phyloP scores from a whole-genome alignment of 2,113 vertebrate genomes.

The Deroptyus accipitrinus region DNA sequence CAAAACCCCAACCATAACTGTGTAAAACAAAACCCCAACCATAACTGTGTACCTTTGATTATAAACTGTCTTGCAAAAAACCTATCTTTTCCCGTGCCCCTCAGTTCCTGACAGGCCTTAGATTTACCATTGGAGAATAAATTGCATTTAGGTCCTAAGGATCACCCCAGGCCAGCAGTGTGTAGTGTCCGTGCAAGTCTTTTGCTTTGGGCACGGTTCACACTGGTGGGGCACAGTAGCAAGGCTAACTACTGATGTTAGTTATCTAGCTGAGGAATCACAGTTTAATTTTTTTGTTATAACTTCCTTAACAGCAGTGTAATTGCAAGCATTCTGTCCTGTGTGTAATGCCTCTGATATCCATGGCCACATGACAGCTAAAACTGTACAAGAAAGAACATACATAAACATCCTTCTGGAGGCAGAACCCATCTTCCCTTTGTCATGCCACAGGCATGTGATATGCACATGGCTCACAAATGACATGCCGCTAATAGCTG shows the following conservation, averaged over 20 bases:
- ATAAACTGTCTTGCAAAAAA: not conserved
- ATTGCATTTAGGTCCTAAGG: not conserved
- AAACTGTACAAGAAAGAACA: constrained; percentile 16
- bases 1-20: not conserved
- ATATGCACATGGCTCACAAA: constrained; percentile 18
- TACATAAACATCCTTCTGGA: not conserved
- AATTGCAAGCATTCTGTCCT: not conserved
- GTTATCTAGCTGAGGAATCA: not conserved
- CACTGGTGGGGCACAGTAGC: not conserved
- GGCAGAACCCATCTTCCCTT: constrained; percentile 3
- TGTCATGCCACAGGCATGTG: constrained; percentile 59
- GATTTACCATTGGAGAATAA: not conserved
- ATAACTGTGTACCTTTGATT: not conserved
- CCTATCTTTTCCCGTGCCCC: not conserved
- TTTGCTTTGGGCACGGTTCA: not conserved
- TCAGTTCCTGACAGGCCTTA: not conserved
- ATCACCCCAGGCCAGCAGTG: not conserved
- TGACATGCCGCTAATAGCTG: not conserved
- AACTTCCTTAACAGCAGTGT: not conserved
- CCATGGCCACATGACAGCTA: constrained; percentile 30
- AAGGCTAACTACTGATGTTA: not conserved
- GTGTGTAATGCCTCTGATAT: not conserved
- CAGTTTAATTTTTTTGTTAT: not conserved
- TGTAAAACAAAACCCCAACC: not conserved
- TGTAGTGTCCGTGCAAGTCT: not conserved